Evolutionary conservation across 2,797 vertebrate species (phyloP).

Genomic region (Mormyrus proboscirostris): DNA sequence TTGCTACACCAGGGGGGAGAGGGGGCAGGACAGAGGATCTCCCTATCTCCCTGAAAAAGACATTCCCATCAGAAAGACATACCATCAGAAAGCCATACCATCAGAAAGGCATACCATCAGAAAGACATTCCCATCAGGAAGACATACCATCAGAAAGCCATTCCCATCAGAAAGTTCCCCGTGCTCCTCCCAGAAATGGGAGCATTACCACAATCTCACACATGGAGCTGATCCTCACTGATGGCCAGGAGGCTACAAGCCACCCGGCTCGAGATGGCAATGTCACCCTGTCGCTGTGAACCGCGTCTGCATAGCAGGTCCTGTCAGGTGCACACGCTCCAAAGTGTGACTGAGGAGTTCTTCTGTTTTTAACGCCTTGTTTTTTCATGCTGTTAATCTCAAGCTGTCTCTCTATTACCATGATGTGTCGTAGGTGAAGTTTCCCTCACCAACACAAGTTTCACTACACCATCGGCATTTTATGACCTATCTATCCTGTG

Average conservation of each 20-base stretch:
- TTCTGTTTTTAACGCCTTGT: neutral
- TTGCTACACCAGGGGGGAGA: neutral
- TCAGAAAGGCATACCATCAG: too few species aligned
- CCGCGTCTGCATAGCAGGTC: neutral
- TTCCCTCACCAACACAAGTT: neutral
- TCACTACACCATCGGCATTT: neutral
- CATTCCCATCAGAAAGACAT: neutral
- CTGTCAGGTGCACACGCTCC: neutral
- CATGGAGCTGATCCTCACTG: neutral
- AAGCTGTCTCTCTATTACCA: neutral
- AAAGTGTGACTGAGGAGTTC: neutral
- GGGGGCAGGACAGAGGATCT: neutral
- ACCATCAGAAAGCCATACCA: too few species aligned
- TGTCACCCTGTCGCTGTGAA: constrained; percentile 1
- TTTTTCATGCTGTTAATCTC: neutral
- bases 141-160: neutral
- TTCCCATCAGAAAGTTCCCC: neutral
- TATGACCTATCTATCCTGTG: neutral
- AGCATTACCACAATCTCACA: neutral
- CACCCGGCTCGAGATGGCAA: neutral
- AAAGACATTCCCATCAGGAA: neutral
- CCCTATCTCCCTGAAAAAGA: neutral
- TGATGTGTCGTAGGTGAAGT: neutral
- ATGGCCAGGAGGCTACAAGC: constrained; percentile 14
- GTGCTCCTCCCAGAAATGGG: neutral